Percentiles rank a stretch among this genome's conserved stretches.
Conservation (phyloP, 1,140 invertebrate species). For the Drosophila nigromelanica region DNA sequence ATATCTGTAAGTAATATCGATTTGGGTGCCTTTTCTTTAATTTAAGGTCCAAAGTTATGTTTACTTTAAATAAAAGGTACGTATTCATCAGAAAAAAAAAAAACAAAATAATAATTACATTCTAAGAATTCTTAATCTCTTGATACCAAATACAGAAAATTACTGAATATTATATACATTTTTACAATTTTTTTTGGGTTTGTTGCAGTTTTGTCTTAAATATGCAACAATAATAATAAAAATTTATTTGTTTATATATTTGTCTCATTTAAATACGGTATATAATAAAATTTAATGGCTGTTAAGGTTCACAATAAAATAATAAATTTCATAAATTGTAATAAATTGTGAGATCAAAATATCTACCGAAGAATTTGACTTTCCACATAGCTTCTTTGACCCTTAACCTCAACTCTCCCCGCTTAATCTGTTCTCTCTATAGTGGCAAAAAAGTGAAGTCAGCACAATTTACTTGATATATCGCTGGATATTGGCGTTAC, state of each 20-base stretch:
- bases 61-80: background rate
- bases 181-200: no score
- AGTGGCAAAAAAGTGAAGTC: conserved; percentile 84
- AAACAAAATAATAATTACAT: no score
- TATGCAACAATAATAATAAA: no score
- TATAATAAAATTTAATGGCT: no score
- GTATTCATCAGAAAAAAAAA: background rate
- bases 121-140: no score
- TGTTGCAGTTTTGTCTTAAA: no score
- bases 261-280: no score
- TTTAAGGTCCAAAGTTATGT: background rate
- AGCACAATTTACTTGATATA: conserved; percentile 85
- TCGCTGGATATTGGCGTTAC: conserved; percentile 85
- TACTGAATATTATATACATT: no score
- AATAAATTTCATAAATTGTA: no score
- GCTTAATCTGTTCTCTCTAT: conserved; percentile 10
- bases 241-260: no score
- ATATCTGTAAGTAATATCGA: background rate
- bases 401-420: background rate
- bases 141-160: no score
- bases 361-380: background rate
- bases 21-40: background rate
- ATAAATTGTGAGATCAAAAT: background rate
- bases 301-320: no score
- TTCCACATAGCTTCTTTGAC: background rate